Evolutionary conservation across 2,888 invertebrate genomes (phyloP).

Genomic region (Malachius bipustulatus): DNA sequence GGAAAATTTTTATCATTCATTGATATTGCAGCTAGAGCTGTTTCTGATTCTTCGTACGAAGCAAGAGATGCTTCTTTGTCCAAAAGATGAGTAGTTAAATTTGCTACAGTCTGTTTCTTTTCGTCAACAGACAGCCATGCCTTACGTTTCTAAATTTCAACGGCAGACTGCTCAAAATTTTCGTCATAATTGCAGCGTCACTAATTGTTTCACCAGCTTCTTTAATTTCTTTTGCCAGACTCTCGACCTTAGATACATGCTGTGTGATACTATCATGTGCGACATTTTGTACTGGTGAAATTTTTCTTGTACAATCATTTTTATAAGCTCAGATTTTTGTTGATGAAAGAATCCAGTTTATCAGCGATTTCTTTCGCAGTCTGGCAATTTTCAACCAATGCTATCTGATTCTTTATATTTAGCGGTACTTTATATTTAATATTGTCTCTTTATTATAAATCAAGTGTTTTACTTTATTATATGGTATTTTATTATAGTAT

Average conservation of each 20-base stretch:
- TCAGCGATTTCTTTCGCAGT: slow-evolving; percentile 18
- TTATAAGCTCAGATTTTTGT: slow-evolving; percentile 18
- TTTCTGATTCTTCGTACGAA: slow-evolving; percentile 7
- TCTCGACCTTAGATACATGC: slow-evolving; percentile 24
- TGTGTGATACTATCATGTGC: slow-evolving; percentile 21
- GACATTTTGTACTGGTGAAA: slow-evolving; percentile 21
- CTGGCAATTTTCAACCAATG: slow-evolving; percentile 20
- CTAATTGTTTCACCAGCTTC: slow-evolving; percentile 12
- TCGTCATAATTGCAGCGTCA: slow-evolving; percentile 19
- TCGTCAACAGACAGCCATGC: slow-evolving; percentile 14
- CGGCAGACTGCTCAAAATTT: slow-evolving; percentile 16
- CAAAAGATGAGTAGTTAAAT: slow-evolving; percentile 14
- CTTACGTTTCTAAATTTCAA: slow-evolving; percentile 9
- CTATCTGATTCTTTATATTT: slow-evolving; percentile 19
- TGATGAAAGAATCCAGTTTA: slow-evolving; percentile 18
- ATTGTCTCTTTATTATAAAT: too few species aligned
- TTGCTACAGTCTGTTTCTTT: slow-evolving; percentile 12
- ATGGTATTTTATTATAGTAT: too few species aligned
- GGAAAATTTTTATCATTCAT: not conserved
- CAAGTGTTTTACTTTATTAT: too few species aligned
- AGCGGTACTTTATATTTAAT: too few species aligned
- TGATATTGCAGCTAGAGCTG: slow-evolving; percentile 2
- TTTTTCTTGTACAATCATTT: slow-evolving; percentile 20
- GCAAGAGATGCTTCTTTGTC: slow-evolving; percentile 12
- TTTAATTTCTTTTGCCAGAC: slow-evolving; percentile 20